Base-by-base conservation (phyloP, 2,797 vertebrate genomes). In the Premnoplex brunnescens region DNA sequence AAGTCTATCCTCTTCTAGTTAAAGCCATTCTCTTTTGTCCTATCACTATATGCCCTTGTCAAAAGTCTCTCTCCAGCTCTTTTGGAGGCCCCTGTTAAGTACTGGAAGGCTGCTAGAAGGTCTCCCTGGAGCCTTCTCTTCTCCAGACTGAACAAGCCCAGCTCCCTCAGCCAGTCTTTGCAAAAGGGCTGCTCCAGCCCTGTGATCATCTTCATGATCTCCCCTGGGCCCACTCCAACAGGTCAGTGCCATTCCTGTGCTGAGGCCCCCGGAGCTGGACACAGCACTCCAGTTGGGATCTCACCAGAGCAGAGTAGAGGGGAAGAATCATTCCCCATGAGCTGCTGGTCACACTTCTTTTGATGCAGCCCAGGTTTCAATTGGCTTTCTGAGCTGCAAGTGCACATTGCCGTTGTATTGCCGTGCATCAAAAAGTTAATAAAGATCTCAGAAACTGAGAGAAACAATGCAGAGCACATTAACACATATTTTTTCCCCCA, bases 181-280 rank as follows among this genome's bases (percentile, higher is more conserved):
- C 26, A 84, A 32, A 9, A 36, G 59, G 59, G 28, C 15, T 52
- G 27, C 49, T 30, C 49, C 49, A 52, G 49, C 49, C 26, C 39
- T 27, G 12, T 48, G 59, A 32, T 44, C 36, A 41, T 24, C 46
- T 30, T 48, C 26, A 4, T 32, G 52, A 22, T 28, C 26, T 59
- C 52, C 26, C 34, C 80, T 54, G 39, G 26, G 12, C 34, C 59
- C 0, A 0, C 26, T 32, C 22, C 73, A 66, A 4, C 8, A 52
- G 21, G 6, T 46, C 52, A 36, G 5, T 37, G 36, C 17, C 44
- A 46, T 41, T 83, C 39, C 30, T 46, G 2, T 22, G 18, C 36
- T 71, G 64, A n/a, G 32, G 23, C n/a, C 12, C 27, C 30, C 23
- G 34, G 32, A 26, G 23, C 32, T 46, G 32, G 32, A 46, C 63